Evolutionary conservation across 1,140 invertebrate species (phyloP).

Genomic region (Euura lappo): DNA sequence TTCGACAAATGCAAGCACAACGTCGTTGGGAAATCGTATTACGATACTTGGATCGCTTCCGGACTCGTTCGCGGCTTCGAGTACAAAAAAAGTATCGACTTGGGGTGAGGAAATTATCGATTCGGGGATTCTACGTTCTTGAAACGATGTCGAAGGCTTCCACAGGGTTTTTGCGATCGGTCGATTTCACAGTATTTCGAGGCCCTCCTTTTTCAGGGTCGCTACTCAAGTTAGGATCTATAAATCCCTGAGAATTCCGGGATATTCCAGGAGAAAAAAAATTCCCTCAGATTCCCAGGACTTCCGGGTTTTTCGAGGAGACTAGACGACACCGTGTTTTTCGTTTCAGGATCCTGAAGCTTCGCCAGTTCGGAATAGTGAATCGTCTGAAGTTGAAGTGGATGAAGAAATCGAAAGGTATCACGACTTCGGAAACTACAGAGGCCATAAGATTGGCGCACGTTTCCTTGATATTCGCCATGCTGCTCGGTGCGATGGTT

Average conservation of each 20-base stretch:
- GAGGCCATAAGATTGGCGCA: background rate
- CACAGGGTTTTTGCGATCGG: too few species aligned
- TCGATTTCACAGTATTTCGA: too few species aligned
- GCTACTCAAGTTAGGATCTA: too few species aligned
- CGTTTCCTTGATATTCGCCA: background rate
- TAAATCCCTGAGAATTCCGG: too few species aligned
- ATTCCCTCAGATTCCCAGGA: too few species aligned
- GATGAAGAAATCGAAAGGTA: background rate
- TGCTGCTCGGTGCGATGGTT: background rate
- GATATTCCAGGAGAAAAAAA: too few species aligned
- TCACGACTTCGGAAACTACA: background rate
- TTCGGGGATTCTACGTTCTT: too few species aligned
- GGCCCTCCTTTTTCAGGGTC: too few species aligned
- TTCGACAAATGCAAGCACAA: background rate
- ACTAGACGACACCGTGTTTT: too few species aligned
- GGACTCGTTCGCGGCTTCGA: background rate
- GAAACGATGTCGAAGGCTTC: too few species aligned
- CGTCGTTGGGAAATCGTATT: background rate
- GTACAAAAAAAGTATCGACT: background rate
- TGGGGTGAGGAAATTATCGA: background rate
- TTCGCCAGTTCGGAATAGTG: background rate
- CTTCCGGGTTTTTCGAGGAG: too few species aligned
- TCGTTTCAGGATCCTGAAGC: background rate
- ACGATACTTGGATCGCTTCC: background rate
- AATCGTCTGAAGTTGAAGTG: background rate